Percentiles rank a stretch among this genome's conserved stretches.
Conservation (phyloP, 1,140 invertebrate genomes). For the Scaptomyza graminum region DNA sequence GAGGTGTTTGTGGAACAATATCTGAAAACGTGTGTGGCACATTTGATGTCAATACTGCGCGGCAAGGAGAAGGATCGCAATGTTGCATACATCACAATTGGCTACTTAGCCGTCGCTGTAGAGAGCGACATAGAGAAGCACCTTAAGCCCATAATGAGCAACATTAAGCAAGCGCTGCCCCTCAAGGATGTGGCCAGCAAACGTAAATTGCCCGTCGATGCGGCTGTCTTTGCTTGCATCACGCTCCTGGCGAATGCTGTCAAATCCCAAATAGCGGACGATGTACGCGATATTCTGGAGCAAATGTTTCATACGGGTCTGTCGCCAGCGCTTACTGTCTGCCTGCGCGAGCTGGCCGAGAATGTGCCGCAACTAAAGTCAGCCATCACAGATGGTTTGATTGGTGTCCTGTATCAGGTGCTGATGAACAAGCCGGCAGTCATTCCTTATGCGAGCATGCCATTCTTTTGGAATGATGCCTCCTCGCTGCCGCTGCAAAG, state of each 20-base stretch:
- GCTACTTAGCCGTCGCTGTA: conserved; percentile 95
- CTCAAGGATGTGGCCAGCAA: conserved; percentile 90
- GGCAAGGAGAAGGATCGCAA: conserved; percentile 93
- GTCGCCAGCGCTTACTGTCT: conserved; percentile 95
- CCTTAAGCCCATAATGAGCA: conserved; percentile 93
- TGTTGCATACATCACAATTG: conserved; percentile 94
- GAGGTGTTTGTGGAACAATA: conserved; percentile 92
- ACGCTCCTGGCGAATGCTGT: conserved; percentile 95
- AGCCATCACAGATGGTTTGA: conserved; percentile 95
- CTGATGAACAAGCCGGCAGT: conserved; percentile 94
- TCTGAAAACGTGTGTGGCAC: conserved; percentile 90
- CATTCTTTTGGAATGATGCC: conserved; percentile 56
- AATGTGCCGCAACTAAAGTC: conserved; percentile 94
- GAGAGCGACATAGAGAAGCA: conserved; percentile 92
- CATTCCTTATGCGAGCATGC: conserved; percentile 84
- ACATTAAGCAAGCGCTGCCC: conserved; percentile 92
- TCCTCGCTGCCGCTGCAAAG: conserved; percentile 75
- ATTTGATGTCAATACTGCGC: conserved; percentile 90
- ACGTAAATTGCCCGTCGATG: conserved; percentile 90
- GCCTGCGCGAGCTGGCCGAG: conserved; percentile 94
- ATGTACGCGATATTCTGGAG: conserved; percentile 94
- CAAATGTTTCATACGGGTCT: conserved; percentile 96
- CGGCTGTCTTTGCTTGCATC: conserved; percentile 97
- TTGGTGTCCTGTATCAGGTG: conserved; percentile 94
- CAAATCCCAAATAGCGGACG: conserved; percentile 88